Evolutionary conservation across 1,140 invertebrate species (phyloP).

Genomic region (Drosophila erecta): DNA sequence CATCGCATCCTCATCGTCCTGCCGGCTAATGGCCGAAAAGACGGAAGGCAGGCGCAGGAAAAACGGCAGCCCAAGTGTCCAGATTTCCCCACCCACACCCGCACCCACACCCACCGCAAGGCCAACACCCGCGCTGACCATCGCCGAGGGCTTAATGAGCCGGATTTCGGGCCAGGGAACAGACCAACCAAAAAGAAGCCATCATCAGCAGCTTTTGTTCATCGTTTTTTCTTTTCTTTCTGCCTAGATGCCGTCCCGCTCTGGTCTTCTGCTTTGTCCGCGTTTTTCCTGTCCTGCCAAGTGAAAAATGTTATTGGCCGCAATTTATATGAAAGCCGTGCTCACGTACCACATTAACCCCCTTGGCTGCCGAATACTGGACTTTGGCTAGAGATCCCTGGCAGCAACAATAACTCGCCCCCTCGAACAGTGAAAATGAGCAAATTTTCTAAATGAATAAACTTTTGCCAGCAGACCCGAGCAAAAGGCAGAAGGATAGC

Average conservation of each 20-base stretch:
- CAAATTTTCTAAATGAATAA: constrained; percentile 79
- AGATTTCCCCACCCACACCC: constrained; percentile 45
- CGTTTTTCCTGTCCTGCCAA: constrained; percentile 77
- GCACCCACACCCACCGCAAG: constrained; percentile 49
- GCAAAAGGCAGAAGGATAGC: constrained; percentile 32
- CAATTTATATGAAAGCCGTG: constrained; percentile 83
- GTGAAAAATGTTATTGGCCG: constrained; percentile 82
- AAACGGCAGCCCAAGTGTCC: constrained; percentile 41
- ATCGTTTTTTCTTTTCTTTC: constrained; percentile 59
- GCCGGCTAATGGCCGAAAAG: constrained; percentile 60
- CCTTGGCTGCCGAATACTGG: constrained; percentile 17
- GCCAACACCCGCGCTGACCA: constrained; percentile 65
- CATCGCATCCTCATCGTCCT: constrained; percentile 34
- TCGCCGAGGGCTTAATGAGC: constrained; percentile 69
- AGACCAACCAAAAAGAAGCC: constrained; percentile 63
- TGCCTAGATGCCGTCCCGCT: constrained; percentile 33
- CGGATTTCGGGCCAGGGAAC: constrained; percentile 54
- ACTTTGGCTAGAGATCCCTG: constrained; percentile 15
- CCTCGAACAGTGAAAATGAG: constrained; percentile 64
- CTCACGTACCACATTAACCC: constrained; percentile 74
- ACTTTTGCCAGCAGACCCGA: constrained; percentile 62
- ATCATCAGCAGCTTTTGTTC: constrained; percentile 81
- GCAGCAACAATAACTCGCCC: constrained; percentile 73
- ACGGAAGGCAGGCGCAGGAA: constrained; percentile 20
- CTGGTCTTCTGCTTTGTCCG: constrained; percentile 72